Conservation (phyloP, 2,888 invertebrate genomes). For the Xestia ashworthii region DNA sequence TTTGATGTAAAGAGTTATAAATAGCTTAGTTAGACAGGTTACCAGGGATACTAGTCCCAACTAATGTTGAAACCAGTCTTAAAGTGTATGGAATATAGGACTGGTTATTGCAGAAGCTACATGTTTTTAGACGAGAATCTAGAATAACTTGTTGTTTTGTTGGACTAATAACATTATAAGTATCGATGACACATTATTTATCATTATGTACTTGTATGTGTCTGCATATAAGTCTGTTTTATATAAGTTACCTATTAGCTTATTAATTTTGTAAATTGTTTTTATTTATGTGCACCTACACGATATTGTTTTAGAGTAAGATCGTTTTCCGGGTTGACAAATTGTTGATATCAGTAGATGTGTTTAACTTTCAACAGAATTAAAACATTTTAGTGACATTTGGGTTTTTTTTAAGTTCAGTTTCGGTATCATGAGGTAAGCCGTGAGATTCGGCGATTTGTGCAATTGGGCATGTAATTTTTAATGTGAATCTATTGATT, state of each 20-base stretch:
- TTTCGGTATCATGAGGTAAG: background rate
- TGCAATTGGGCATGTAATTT: background rate
- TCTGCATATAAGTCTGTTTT: background rate
- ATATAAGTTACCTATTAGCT: background rate
- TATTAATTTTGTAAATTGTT: background rate
- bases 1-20: background rate
- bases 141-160: background rate
- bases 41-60: background rate
- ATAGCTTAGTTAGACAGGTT: background rate
- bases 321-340: background rate
- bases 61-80: conserved; percentile 8
- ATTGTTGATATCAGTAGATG: background rate
- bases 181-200: background rate
- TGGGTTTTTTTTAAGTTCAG: background rate
- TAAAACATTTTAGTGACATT: background rate
- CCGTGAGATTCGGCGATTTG: background rate
- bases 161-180: conserved; percentile 4
- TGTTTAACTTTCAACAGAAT: background rate
- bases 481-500: background rate
- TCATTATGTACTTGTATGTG: background rate
- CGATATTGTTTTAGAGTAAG: background rate
- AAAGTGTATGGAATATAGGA: background rate
- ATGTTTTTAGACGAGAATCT: background rate
- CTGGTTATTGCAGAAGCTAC: background rate
- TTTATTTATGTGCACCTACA: background rate